Evolutionary conservation across 2,888 invertebrate species (phyloP).

Genomic region (Antheraea yamamai): DNA sequence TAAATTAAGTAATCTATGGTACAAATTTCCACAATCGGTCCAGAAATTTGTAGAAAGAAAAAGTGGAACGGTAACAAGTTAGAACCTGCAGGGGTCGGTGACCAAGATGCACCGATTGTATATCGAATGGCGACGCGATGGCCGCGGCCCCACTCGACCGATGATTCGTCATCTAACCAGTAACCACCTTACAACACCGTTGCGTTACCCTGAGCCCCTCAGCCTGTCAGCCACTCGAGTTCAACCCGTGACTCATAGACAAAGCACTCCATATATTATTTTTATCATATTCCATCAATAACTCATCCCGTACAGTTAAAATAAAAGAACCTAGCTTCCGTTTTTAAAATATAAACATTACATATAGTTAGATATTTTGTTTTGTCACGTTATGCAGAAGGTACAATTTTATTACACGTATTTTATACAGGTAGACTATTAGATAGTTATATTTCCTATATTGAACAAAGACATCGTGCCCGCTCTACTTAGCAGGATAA

Average conservation of each 20-base stretch:
- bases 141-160: slow-evolving; percentile 62
- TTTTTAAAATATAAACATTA: not conserved
- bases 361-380: not conserved
- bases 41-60: slow-evolving; percentile 50
- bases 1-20: not conserved
- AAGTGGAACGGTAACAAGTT: slow-evolving; percentile 79
- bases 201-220: slow-evolving; percentile 35
- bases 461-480: slow-evolving; percentile 3
- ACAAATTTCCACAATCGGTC: slow-evolving; percentile 14
- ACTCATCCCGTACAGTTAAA: not conserved
- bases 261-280: slow-evolving; percentile 32
- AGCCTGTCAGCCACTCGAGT: slow-evolving; percentile 39
- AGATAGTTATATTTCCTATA: not conserved
- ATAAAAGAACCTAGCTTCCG: not conserved
- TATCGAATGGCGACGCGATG: slow-evolving; percentile 52
- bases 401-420: not conserved
- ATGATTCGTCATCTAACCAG: slow-evolving; percentile 70
- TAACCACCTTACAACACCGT: slow-evolving; percentile 50
- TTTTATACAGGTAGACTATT: not conserved
- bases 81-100: slow-evolving; percentile 78
- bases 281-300: slow-evolving; percentile 14
- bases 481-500: not conserved
- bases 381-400: not conserved
- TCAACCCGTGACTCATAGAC: slow-evolving; percentile 44
- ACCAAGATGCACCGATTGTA: slow-evolving; percentile 52